These are phyloP conservation scores for Chunga burmeisteri DNA, from an alignment of 2,113 vertebrate species.

Conservation along the genomic window DNA sequence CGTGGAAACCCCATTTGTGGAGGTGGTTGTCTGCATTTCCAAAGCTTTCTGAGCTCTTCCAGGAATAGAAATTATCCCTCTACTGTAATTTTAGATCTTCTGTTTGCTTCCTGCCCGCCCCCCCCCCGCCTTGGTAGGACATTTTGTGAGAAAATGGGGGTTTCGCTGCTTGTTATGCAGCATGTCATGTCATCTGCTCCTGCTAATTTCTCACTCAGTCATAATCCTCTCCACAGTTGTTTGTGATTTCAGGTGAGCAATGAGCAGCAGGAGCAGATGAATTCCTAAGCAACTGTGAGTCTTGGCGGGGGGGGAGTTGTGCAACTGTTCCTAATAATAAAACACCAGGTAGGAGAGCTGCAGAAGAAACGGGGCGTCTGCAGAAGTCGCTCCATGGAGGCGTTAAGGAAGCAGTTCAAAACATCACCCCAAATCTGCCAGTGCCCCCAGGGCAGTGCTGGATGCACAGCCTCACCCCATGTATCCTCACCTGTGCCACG, in stretches of 20 bases:
- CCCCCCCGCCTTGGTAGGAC: background rate
- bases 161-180: conserved; percentile 16
- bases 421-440: background rate
- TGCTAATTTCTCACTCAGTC: conserved; percentile 58
- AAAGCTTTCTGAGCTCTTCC: conserved; percentile 11
- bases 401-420: background rate
- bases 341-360: conserved; percentile 26
- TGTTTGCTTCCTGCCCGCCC: background rate
- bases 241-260: conserved; percentile 64
- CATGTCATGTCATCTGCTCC: conserved; percentile 47
- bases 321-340: conserved; percentile 50
- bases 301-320: background rate
- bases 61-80: conserved; percentile 5
- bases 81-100: background rate
- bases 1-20: background rate
- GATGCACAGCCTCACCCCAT: background rate
- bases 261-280: conserved; percentile 59
- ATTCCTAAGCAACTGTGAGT: conserved; percentile 51
- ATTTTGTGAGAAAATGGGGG: conserved; percentile 35
- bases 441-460: background rate
- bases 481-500: background rate
- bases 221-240: conserved; percentile 61
- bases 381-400: background rate
- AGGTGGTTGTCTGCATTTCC: conserved; percentile 10
- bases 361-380: background rate